These are phyloP conservation scores for Melanotaenia nigrans DNA, from an alignment of 2,797 vertebrate genomes.

Conservation along the genomic window DNA sequence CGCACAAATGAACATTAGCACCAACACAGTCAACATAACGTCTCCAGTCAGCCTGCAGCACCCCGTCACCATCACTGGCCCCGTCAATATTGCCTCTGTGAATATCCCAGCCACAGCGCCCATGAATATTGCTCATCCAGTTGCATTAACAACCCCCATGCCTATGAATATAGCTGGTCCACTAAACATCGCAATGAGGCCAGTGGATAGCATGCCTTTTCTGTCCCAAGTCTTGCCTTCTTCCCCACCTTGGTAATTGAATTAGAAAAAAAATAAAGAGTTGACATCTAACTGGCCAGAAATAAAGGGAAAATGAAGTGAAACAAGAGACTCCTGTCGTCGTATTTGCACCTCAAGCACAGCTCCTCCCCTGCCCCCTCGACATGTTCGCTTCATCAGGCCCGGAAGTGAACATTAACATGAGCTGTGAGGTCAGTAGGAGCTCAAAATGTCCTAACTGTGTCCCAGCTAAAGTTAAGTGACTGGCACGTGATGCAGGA, in stretches of 20 bases:
- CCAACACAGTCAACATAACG: slow-evolving; percentile 95
- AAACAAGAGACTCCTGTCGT: slow-evolving; percentile 61
- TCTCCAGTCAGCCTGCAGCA: slow-evolving; percentile 95
- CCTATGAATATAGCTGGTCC: slow-evolving; percentile 91
- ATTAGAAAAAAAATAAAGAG: not conserved
- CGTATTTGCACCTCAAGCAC: slow-evolving; percentile 52
- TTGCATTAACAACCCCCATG: slow-evolving; percentile 95
- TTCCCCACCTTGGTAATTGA: slow-evolving; percentile 91
- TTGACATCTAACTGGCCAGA: slow-evolving; percentile 39
- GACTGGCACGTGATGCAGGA: slow-evolving; percentile 59
- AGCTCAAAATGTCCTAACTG: slow-evolving; percentile 47
- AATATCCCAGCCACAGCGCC: slow-evolving; percentile 83
- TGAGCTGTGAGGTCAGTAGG: slow-evolving; percentile 49
- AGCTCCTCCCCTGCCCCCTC: slow-evolving; percentile 3
- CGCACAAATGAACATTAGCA: slow-evolving; percentile 97
- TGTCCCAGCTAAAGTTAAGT: slow-evolving; percentile 52
- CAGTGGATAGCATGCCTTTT: slow-evolving; percentile 90
- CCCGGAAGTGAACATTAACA: slow-evolving; percentile 62
- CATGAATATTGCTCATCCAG: slow-evolving; percentile 97
- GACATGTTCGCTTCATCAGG: slow-evolving; percentile 54
- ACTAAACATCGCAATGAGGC: slow-evolving; percentile 95
- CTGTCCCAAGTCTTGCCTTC: slow-evolving; percentile 97
- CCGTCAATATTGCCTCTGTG: slow-evolving; percentile 92
- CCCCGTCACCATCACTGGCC: slow-evolving; percentile 95
- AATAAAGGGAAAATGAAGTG: slow-evolving; percentile 71